phyloP scores from a whole-genome alignment of 2,113 vertebrate genomes.

The Sylvia atricapilla region DNA sequence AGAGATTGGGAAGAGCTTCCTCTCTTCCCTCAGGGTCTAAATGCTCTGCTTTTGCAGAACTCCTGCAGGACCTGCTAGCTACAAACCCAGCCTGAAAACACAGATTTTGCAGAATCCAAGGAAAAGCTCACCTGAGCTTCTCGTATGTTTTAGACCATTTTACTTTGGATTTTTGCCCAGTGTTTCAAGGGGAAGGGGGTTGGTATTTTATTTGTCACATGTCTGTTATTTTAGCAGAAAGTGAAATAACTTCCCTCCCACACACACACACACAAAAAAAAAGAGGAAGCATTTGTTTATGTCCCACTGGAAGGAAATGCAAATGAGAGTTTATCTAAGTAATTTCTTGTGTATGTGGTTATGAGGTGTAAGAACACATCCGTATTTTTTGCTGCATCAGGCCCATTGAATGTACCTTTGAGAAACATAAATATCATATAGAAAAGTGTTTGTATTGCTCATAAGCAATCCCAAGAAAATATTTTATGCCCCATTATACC shows the following conservation, averaged over 20 bases:
- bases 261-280: too few species aligned
- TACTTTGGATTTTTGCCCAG: not conserved
- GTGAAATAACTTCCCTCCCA: too few species aligned
- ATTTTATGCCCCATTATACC: not conserved
- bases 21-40: constrained; percentile 30
- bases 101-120: not conserved
- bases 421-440: not conserved
- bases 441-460: not conserved
- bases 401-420: not conserved
- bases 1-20: constrained; percentile 20
- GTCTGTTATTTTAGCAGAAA: not conserved
- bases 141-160: not conserved
- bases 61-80: constrained; percentile 18
- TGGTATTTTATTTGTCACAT: not conserved
- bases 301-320: not conserved
- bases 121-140: not conserved
- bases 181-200: not conserved
- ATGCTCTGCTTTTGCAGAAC: constrained; percentile 3
- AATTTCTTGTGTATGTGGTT: not conserved
- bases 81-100: not conserved
- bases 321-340: not conserved
- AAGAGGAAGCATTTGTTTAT: not conserved
- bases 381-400: not conserved
- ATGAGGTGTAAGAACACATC: not conserved
- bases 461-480: not conserved